These are phyloP conservation scores for Apostichopus californicus DNA, from an alignment of 35 echinoderm and acorn worm species.

Conservation along the genomic window DNA sequence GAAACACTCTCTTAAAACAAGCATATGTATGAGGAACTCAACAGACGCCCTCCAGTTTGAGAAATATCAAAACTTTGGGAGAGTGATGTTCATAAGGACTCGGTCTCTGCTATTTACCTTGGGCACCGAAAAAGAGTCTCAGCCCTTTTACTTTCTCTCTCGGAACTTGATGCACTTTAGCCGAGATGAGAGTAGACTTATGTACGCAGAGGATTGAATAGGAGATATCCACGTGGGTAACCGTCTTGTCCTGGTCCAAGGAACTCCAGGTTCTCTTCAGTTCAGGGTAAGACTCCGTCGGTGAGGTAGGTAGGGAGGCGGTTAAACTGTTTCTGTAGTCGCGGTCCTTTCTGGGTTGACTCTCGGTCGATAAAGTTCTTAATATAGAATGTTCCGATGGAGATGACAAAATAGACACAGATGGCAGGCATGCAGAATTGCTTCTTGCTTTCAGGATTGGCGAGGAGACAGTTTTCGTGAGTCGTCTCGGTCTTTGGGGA, in stretches of 20 bases:
- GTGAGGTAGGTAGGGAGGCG: neutral
- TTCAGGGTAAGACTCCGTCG: neutral
- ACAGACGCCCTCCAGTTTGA: neutral
- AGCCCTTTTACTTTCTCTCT: neutral
- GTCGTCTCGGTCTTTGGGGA: neutral
- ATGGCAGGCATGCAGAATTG: neutral
- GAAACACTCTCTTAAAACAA: too few relatives aligned
- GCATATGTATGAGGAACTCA: too few relatives aligned
- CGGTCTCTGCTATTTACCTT: neutral
- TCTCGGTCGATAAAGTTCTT: neutral
- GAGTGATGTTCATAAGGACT: neutral
- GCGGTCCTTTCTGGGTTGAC: neutral
- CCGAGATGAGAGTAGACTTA: neutral
- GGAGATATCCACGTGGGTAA: slow-evolving; percentile 9
- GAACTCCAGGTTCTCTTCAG: neutral
- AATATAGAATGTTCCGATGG: neutral
- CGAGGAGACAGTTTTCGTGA: slow-evolving; percentile 8
- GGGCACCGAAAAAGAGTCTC: slow-evolving; percentile 25
- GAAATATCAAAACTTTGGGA: neutral
- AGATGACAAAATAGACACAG: neutral
- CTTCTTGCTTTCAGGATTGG: neutral
- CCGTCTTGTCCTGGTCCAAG: neutral
- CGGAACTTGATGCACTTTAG: slow-evolving; percentile 30
- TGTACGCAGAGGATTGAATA: slow-evolving; percentile 46
- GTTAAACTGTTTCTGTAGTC: neutral